Conservation (phyloP, 92 coral and sea anemone species). For the Actinernus sp. region DNA sequence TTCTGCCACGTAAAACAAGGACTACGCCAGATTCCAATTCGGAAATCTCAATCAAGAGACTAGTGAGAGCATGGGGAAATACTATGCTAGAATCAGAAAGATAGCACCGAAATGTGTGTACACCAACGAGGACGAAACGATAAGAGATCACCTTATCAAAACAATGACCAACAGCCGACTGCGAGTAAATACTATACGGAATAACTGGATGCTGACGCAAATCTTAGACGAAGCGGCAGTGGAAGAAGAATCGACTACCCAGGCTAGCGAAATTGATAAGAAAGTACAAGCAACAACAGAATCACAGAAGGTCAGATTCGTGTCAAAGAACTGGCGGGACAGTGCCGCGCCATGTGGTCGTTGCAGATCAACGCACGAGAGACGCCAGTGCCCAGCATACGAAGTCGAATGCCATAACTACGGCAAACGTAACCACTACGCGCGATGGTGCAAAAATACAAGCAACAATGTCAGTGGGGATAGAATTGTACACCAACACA, state of each 20-base stretch:
- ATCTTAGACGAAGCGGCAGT: slow-evolving; percentile 50
- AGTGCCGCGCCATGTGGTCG: slow-evolving; percentile 6
- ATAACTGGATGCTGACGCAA: slow-evolving; percentile 48
- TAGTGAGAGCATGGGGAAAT: slow-evolving; percentile 38
- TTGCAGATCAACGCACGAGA: slow-evolving; percentile 38
- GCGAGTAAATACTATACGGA: slow-evolving; percentile 33
- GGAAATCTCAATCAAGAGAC: slow-evolving; percentile 48
- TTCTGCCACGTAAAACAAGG: slow-evolving; percentile 59
- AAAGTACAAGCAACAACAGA: slow-evolving; percentile 33
- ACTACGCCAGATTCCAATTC: slow-evolving; percentile 60
- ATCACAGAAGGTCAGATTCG: slow-evolving; percentile 19
- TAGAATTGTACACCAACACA: slow-evolving; percentile 1
- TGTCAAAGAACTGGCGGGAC: slow-evolving; percentile 5
- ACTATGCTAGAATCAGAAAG: slow-evolving; percentile 42
- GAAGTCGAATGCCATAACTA: slow-evolving; percentile 45
- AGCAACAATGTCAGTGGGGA: slow-evolving; percentile 2
- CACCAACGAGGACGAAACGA: slow-evolving; percentile 24
- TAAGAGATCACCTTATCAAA: slow-evolving; percentile 56
- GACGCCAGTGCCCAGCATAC: slow-evolving; percentile 37
- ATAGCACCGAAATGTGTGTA: slow-evolving; percentile 62
- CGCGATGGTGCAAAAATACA: slow-evolving; percentile 40
- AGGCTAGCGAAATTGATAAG: slow-evolving; percentile 38
- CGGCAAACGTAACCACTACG: slow-evolving; percentile 50
- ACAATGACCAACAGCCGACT: slow-evolving; percentile 44
- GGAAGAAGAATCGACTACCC: slow-evolving; percentile 49